Percentiles rank a stretch among this genome's conserved stretches.
Conservation (phyloP, 35 echinoderm and acorn worm species). For the Heliocidaris erythrogramma region DNA sequence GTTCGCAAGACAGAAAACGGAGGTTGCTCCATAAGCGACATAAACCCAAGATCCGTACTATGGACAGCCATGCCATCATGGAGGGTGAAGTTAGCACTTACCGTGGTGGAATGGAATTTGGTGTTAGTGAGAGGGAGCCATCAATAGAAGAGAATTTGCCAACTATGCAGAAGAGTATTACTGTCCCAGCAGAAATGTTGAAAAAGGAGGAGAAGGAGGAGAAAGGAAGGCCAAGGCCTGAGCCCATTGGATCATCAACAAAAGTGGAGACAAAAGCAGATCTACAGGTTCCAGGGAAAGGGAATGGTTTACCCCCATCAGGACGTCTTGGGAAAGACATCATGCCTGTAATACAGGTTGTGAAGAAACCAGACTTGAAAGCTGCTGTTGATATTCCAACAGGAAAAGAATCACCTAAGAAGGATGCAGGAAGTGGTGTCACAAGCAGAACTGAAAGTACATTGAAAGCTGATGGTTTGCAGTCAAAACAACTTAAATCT, state of each 20-base stretch:
- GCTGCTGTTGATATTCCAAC: background rate
- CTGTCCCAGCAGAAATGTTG: background rate
- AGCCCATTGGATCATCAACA: slow-evolving; percentile 24
- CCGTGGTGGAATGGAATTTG: slow-evolving; percentile 71
- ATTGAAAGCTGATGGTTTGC: background rate
- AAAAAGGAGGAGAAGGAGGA: slow-evolving; percentile 25
- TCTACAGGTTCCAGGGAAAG: background rate
- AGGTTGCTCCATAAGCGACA: slow-evolving; percentile 73
- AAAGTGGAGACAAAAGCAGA: slow-evolving; percentile 43
- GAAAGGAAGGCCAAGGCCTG: slow-evolving; percentile 11
- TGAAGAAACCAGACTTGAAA: slow-evolving; percentile 35
- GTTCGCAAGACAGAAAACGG: slow-evolving; percentile 66
- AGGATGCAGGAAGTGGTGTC: background rate
- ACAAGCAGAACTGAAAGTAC: slow-evolving; percentile 45
- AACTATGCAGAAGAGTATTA: slow-evolving; percentile 47
- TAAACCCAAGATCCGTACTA: slow-evolving; percentile 72
- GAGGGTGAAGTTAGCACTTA: slow-evolving; percentile 98
- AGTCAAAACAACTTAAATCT: background rate
- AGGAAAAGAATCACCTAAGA: background rate
- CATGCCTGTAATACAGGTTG: slow-evolving; percentile 21
- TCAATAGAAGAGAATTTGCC: slow-evolving; percentile 63
- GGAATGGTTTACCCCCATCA: background rate
- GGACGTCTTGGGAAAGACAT: slow-evolving; percentile 21
- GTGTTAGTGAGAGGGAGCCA: slow-evolving; percentile 75
- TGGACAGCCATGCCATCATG: slow-evolving; percentile 95